Percentiles rank a stretch among this genome's conserved stretches.
These are phyloP conservation scores for Tetrapedia diversipes DNA, from an alignment of 2,888 invertebrate species.

Conservation along the genomic window DNA sequence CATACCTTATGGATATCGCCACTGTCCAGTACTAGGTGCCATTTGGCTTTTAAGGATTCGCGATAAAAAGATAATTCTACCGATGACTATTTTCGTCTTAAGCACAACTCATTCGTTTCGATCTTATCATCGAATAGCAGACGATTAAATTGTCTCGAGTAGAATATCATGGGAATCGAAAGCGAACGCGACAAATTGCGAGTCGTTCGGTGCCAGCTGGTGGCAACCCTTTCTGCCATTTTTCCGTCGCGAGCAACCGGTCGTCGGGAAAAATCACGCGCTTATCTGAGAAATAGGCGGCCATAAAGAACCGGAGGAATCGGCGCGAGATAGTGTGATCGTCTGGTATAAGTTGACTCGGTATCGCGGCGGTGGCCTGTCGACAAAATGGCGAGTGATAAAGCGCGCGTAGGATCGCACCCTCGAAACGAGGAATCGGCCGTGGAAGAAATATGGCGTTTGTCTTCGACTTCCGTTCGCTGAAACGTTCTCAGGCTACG, in stretches of 20 bases:
- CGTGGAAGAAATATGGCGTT: constrained; percentile 46
- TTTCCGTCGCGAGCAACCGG: constrained; percentile 51
- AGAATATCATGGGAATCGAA: constrained; percentile 18
- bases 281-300: constrained; percentile 74
- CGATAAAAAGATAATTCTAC: too few relatives aligned
- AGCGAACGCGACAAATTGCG: constrained; percentile 49
- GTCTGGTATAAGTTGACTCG: constrained; percentile 65
- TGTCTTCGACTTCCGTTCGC: constrained; percentile 27
- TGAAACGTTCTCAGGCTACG: constrained; percentile 49
- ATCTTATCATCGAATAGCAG: neutral
- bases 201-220: constrained; percentile 48
- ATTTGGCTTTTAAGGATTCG: too few relatives aligned
- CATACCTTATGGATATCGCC: too few relatives aligned
- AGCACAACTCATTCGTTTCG: neutral
- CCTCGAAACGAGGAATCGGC: constrained; percentile 21
- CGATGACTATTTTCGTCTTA: too few relatives aligned
- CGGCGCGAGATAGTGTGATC: constrained; percentile 67
- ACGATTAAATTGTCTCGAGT: neutral
- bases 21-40: too few relatives aligned
- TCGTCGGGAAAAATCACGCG: constrained; percentile 71
- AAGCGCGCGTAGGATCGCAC: constrained; percentile 50
- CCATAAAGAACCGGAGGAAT: constrained; percentile 73
- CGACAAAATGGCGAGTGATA: constrained; percentile 63
- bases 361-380: constrained; percentile 66
- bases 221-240: constrained; percentile 43